These are phyloP conservation scores for Lypha dubia DNA, from an alignment of 2,888 invertebrate species.

Conservation along the genomic window DNA sequence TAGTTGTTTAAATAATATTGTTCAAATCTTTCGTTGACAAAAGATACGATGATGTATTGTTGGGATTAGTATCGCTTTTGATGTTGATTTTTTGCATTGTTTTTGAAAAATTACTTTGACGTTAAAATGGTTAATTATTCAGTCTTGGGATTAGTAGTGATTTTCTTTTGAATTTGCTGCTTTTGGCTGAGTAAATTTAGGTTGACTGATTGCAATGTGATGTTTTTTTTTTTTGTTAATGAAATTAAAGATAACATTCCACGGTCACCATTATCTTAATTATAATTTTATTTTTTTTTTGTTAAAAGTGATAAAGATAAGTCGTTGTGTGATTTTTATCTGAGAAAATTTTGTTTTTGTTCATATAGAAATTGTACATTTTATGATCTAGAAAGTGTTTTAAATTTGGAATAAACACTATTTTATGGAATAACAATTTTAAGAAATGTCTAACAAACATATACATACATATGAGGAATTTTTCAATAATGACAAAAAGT, in stretches of 20 bases:
- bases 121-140: slow-evolving; percentile 31
- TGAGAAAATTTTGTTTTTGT: background rate
- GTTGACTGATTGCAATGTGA: slow-evolving; percentile 3
- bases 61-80: slow-evolving; percentile 9
- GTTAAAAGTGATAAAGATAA: slow-evolving; percentile 31
- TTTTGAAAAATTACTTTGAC: slow-evolving; percentile 20
- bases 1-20: background rate
- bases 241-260: slow-evolving; percentile 53
- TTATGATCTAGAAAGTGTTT: background rate
- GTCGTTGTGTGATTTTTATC: background rate
- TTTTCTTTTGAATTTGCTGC: slow-evolving; percentile 26
- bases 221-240: slow-evolving; percentile 10
- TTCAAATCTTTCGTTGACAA: slow-evolving; percentile 17
- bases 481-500: too few relatives aligned
- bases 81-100: background rate
- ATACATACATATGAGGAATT: too few relatives aligned
- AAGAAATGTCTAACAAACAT: too few relatives aligned
- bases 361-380: background rate
- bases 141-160: slow-evolving; percentile 25
- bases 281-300: background rate
- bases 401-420: too few relatives aligned
- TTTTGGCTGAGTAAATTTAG: slow-evolving; percentile 8
- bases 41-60: background rate
- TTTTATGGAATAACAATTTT: too few relatives aligned
- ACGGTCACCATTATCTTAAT: slow-evolving; percentile 28